Percentiles rank a stretch among this genome's conserved stretches.
These are phyloP conservation scores for Aplodontia rufa DNA, from an alignment of 2,113 vertebrate genomes.

Conservation along the genomic window DNA sequence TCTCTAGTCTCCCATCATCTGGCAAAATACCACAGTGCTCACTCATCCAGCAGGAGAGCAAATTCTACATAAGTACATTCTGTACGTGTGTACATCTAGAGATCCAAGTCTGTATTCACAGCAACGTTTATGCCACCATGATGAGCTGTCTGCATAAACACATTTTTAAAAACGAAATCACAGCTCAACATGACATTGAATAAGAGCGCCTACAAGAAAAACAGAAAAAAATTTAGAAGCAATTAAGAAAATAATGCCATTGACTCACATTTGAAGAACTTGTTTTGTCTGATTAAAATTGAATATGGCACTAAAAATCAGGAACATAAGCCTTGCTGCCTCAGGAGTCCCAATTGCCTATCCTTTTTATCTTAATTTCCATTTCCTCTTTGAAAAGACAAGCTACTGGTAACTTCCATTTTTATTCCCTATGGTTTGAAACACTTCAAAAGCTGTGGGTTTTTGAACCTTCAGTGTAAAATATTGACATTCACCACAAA, in stretches of 20 bases:
- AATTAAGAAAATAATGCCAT: slow-evolving; percentile 45
- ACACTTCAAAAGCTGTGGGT: neutral
- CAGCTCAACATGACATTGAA: neutral
- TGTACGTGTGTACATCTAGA: neutral
- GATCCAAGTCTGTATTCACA: neutral
- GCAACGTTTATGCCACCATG: neutral
- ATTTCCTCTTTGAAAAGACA: slow-evolving; percentile 1
- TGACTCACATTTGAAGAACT: slow-evolving; percentile 43
- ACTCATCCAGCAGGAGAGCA: neutral
- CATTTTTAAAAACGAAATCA: slow-evolving; percentile 26
- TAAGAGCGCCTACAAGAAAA: neutral
- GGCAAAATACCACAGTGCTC: neutral
- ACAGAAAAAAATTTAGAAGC: slow-evolving; percentile 30
- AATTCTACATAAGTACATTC: neutral
- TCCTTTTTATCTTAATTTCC: slow-evolving; percentile 7
- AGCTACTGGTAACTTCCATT: slow-evolving; percentile 19
- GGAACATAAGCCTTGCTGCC: neutral
- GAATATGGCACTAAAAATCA: slow-evolving; percentile 17
- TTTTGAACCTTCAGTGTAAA: slow-evolving; percentile 21
- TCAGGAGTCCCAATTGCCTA: neutral
- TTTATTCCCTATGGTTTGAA: neutral
- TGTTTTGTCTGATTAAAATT: slow-evolving; percentile 62
- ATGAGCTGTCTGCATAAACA: neutral
- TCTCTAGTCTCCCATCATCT: neutral
- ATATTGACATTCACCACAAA: neutral